These are phyloP conservation scores for Erebia epiphron DNA, from an alignment of 2,888 invertebrate species.

Conservation along the genomic window DNA sequence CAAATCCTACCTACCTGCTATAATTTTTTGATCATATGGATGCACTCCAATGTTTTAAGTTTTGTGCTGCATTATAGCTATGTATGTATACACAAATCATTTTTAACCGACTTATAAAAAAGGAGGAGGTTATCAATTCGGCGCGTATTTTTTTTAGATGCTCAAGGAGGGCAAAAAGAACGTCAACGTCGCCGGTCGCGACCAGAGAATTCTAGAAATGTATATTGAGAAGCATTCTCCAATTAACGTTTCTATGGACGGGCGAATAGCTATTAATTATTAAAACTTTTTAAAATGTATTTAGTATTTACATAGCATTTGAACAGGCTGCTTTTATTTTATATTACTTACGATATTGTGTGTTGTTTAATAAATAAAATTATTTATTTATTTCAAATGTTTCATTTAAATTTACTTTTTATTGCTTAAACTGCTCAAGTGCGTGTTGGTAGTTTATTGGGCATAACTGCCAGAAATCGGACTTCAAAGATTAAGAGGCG, in stretches of 20 bases:
- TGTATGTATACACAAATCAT: too few relatives aligned
- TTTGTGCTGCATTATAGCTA: background rate
- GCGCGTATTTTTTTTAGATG: slow-evolving; percentile 58
- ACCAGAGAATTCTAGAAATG: slow-evolving; percentile 73
- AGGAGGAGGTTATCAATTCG: too few relatives aligned
- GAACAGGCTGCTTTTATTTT: slow-evolving; percentile 9
- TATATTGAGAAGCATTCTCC: slow-evolving; percentile 82
- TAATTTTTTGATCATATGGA: too few relatives aligned
- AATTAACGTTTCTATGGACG: slow-evolving; percentile 73
- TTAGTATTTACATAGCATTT: background rate
- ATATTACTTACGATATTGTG: background rate
- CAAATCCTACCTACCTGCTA: too few relatives aligned
- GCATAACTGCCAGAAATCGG: too few relatives aligned
- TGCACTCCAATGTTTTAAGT: background rate
- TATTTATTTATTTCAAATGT: background rate
- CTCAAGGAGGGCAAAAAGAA: slow-evolving; percentile 74
- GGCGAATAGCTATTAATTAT: slow-evolving; percentile 72
- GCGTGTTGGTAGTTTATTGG: slow-evolving; percentile 84
- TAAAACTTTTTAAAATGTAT: background rate
- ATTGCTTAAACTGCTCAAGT: slow-evolving; percentile 84
- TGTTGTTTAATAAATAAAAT: background rate
- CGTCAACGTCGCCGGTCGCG: slow-evolving; percentile 71
- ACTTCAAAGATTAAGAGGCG: too few relatives aligned
- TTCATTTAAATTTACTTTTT: background rate
- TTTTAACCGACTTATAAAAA: too few relatives aligned